Conservation (phyloP, 1,140 invertebrate genomes). For the Drosophila lacteicornis region DNA sequence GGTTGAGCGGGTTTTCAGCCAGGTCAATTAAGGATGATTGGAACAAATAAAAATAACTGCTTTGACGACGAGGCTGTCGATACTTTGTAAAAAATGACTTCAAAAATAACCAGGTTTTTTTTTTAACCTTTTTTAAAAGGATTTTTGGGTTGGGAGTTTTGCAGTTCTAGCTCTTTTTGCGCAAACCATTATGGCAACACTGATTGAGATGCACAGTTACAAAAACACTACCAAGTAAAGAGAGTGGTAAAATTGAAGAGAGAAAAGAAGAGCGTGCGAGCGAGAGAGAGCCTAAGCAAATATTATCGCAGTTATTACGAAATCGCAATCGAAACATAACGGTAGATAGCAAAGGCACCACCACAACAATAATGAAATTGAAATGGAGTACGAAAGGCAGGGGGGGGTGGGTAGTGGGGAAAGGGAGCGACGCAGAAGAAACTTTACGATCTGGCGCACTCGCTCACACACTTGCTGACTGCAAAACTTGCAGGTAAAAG, state of each 20-base stretch:
- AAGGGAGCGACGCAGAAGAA: slow-evolving; percentile 15
- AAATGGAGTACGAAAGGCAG: slow-evolving; percentile 20
- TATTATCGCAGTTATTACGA: slow-evolving; percentile 76
- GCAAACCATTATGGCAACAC: too few relatives aligned
- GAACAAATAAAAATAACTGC: too few relatives aligned
- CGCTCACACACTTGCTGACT: slow-evolving; percentile 28
- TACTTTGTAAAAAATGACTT: too few relatives aligned
- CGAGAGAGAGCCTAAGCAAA: slow-evolving; percentile 32
- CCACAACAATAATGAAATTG: slow-evolving; percentile 42
- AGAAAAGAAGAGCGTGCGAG: slow-evolving; percentile 6
- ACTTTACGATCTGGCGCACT: slow-evolving; percentile 4
- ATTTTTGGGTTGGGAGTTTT: too few relatives aligned
- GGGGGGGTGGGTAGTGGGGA: neutral
- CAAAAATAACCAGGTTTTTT: too few relatives aligned
- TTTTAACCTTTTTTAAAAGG: too few relatives aligned
- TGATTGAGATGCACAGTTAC: slow-evolving; percentile 37
- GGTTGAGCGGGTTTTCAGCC: too few relatives aligned
- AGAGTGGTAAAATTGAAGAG: slow-evolving; percentile 18
- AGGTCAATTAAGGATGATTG: too few relatives aligned
- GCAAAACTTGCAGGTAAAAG: slow-evolving; percentile 35
- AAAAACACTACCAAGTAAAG: slow-evolving; percentile 23
- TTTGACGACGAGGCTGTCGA: too few relatives aligned
- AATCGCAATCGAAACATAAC: slow-evolving; percentile 77
- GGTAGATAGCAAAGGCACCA: slow-evolving; percentile 66
- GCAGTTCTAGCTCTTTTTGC: too few relatives aligned